A percentile compares a stretch with the other conserved stretches of the same genome.
Conservation (phyloP, 2,797 vertebrate species). For the Intellagama lesueurii region DNA sequence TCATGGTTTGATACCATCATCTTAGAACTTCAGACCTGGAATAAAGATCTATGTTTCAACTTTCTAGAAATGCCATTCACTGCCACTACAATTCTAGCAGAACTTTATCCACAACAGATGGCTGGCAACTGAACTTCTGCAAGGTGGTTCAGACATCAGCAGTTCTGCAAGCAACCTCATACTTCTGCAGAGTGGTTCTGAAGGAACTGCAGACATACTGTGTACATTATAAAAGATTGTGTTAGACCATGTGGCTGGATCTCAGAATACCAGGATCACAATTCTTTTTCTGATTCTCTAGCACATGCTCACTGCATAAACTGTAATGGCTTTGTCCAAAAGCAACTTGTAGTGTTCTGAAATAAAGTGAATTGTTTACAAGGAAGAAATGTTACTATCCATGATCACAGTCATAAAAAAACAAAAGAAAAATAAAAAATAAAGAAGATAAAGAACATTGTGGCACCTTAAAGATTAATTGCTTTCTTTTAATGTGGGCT, state of each 20-base stretch:
- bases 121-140: not conserved
- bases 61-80: not conserved
- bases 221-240: conserved; percentile 40
- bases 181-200: conserved; percentile 20
- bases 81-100: not conserved
- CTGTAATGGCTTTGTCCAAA: not conserved
- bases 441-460: no score
- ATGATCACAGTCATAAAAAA: no score
- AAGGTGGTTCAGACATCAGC: no score
- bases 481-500: no score
- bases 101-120: not conserved
- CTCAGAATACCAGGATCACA: conserved; percentile 2
- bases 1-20: not conserved
- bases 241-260: conserved; percentile 24
- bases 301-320: not conserved
- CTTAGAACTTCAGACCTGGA: no score
- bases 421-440: no score
- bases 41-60: not conserved
- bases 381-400: not conserved
- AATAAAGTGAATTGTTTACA: conserved; percentile 5
- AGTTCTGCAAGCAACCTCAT: conserved; percentile 19
- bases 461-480: no score
- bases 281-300: not conserved
- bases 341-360: not conserved
- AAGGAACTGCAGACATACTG: not conserved